Evolutionary conservation across 92 coral and sea anemone species (phyloP).

Genomic region (Actinernus sp.): DNA sequence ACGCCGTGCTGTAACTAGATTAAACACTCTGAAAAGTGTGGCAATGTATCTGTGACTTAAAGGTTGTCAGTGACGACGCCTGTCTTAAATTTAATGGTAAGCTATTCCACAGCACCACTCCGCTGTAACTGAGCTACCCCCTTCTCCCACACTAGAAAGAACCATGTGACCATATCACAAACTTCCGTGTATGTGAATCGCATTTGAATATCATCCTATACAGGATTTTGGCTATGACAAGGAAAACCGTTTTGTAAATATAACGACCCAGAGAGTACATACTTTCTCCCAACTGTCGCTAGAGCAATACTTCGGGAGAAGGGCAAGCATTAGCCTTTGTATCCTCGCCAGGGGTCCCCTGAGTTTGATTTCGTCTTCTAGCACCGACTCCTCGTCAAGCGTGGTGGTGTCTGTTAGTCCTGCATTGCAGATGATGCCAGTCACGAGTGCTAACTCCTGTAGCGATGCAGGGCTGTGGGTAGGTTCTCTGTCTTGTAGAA

Average conservation of each 20-base stretch:
- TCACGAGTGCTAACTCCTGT: conserved; percentile 93
- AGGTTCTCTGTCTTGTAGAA: conserved; percentile 88
- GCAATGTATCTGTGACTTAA: too few species aligned
- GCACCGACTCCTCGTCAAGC: conserved; percentile 67
- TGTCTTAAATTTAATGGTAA: too few species aligned
- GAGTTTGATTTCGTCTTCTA: conserved; percentile 81
- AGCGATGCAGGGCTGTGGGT: conserved; percentile 78
- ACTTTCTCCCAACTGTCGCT: conserved; percentile 93
- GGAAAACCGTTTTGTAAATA: too few species aligned
- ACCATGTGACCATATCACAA: too few species aligned
- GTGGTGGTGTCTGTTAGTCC: conserved; percentile 84
- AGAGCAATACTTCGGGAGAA: conserved; percentile 92
- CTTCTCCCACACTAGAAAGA: too few species aligned
- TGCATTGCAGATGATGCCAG: conserved; percentile 93
- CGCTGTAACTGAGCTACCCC: too few species aligned
- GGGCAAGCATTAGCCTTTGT: conserved; percentile 89
- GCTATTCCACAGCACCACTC: too few species aligned
- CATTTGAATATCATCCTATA: too few species aligned
- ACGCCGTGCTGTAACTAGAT: too few species aligned
- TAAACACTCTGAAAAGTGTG: too few species aligned
- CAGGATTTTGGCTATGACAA: background rate
- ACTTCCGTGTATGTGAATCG: too few species aligned
- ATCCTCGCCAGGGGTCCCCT: conserved; percentile 96
- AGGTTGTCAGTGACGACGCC: too few species aligned
- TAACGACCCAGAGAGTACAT: background rate